Conservation (phyloP, 2,888 invertebrate genomes). For the Scaptomyza tumidula region DNA sequence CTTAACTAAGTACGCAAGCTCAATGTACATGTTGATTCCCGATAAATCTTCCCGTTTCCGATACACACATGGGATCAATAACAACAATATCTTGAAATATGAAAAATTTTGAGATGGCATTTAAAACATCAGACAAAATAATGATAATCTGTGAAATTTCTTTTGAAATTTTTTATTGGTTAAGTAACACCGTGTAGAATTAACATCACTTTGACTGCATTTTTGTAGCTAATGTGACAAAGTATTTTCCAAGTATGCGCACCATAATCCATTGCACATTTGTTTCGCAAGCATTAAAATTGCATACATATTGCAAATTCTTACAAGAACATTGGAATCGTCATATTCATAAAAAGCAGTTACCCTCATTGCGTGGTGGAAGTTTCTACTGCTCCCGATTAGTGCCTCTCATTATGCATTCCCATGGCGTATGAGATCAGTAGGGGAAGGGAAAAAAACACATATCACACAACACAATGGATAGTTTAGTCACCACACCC, state of each 20-base stretch:
- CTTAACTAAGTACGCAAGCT: not conserved
- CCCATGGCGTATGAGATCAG: slow-evolving; percentile 30
- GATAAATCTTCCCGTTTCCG: no score
- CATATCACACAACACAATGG: slow-evolving; percentile 33
- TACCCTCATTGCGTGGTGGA: slow-evolving; percentile 48
- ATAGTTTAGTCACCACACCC: slow-evolving; percentile 26
- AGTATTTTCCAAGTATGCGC: slow-evolving; percentile 8
- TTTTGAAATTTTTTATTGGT: no score
- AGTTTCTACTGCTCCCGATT: slow-evolving; percentile 44
- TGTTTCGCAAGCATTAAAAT: slow-evolving; percentile 9
- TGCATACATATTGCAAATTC: slow-evolving; percentile 34
- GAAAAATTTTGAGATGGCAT: no score
- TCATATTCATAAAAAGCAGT: slow-evolving; percentile 40
- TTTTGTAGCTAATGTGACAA: slow-evolving; percentile 30
- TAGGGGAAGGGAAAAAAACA: slow-evolving; percentile 4
- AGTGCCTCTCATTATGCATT: slow-evolving; percentile 58
- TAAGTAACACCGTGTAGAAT: no score
- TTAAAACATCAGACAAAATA: no score
- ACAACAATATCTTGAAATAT: no score
- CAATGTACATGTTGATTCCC: no score
- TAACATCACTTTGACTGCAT: not conserved
- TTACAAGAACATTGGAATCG: slow-evolving; percentile 9
- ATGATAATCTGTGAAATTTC: no score
- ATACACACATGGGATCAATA: no score
- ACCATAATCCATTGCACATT: slow-evolving; percentile 8